Percentiles rank a stretch among this genome's conserved stretches.
Evolutionary conservation across 1,140 invertebrate species (phyloP).

Genomic region (Drosophila takahashii): DNA sequence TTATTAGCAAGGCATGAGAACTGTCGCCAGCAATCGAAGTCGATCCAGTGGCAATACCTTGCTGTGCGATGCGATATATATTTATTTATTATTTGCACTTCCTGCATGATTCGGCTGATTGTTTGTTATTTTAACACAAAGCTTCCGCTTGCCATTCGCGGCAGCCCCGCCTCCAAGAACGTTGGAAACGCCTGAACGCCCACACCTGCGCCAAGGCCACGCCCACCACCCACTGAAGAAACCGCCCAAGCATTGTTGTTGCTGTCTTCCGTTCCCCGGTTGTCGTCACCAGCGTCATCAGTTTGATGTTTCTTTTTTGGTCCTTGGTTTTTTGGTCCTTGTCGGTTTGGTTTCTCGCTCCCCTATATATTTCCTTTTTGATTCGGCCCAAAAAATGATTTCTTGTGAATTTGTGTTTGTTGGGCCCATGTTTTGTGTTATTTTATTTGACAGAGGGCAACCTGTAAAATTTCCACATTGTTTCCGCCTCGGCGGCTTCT

Average conservation of each 20-base stretch:
- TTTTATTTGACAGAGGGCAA: constrained; percentile 67
- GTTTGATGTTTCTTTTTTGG: constrained; percentile 60
- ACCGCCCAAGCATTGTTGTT: constrained; percentile 30
- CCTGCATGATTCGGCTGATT: constrained; percentile 81
- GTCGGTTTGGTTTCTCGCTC: constrained; percentile 22
- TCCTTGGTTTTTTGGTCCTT: constrained; percentile 40
- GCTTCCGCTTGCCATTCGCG: constrained; percentile 65
- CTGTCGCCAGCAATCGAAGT: constrained; percentile 34
- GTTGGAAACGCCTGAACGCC: neutral
- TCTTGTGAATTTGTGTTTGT: constrained; percentile 46
- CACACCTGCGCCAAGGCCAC: constrained; percentile 8
- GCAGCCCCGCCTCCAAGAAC: constrained; percentile 5
- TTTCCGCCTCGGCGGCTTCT: constrained; percentile 65
- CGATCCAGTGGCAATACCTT: constrained; percentile 33
- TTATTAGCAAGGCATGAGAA: constrained; percentile 41
- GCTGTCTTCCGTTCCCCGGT: constrained; percentile 70
- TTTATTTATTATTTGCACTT: constrained; percentile 83
- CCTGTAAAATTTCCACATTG: constrained; percentile 74
- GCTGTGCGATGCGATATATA: constrained; percentile 73
- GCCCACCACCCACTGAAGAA: constrained; percentile 1
- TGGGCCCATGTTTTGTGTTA: constrained; percentile 60
- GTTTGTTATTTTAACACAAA: constrained; percentile 83
- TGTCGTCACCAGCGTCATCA: constrained; percentile 53
- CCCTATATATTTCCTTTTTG: constrained; percentile 3
- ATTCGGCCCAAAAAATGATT: constrained; percentile 43